A percentile compares a stretch with the other conserved stretches of the same genome.
Conservation (phyloP, 2,113 vertebrate species). For the Cepphus grylle region DNA sequence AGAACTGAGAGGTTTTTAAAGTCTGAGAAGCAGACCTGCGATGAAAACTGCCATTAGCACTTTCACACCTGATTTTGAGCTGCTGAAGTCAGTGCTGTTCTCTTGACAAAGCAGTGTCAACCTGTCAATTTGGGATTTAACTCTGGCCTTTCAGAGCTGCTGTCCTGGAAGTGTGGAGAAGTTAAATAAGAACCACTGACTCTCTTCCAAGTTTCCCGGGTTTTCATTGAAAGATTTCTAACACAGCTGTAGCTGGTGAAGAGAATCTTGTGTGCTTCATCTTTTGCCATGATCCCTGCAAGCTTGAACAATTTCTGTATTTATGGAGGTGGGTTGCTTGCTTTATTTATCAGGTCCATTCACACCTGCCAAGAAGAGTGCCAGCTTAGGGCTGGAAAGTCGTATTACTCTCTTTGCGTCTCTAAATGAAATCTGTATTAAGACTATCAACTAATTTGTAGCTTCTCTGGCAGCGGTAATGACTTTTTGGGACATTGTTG, state of each 20-base stretch:
- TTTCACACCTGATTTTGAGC: slow-evolving; percentile 29
- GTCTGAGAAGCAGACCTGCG: neutral
- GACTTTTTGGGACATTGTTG: neutral
- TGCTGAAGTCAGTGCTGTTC: neutral
- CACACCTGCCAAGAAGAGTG: neutral
- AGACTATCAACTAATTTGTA: slow-evolving; percentile 4
- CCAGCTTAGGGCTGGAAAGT: neutral
- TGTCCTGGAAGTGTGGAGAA: neutral
- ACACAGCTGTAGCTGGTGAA: neutral
- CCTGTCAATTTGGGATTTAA: slow-evolving; percentile 4
- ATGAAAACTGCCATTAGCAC: slow-evolving; percentile 19
- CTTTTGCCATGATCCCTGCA: neutral
- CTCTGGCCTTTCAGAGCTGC: neutral
- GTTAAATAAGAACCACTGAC: neutral
- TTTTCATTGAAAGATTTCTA: neutral
- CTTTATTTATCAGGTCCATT: neutral
- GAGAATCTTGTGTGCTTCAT: neutral
- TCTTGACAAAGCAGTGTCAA: neutral
- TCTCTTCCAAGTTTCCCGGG: neutral
- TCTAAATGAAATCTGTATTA: neutral
- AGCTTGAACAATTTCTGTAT: neutral
- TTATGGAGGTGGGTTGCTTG: neutral
- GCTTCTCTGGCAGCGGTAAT: neutral
- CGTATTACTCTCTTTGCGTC: neutral
- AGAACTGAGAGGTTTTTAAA: neutral